Evolutionary conservation across 2,113 vertebrate species (phyloP), one percentile per base, ranked within the genome.

Genomic region (Rhynchomys soricoides): DNA sequence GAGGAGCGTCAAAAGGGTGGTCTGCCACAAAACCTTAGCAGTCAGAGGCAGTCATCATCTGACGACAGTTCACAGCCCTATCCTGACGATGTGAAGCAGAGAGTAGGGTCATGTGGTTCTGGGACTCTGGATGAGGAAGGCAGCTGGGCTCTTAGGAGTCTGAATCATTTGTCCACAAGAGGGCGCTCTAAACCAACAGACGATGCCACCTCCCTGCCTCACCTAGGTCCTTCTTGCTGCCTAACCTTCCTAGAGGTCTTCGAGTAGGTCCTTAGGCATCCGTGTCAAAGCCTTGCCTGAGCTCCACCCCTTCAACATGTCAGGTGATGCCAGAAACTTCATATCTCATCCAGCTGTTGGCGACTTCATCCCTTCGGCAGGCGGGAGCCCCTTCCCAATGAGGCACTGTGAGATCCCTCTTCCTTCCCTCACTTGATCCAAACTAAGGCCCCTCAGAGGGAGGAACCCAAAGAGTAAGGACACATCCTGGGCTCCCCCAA

Each of bases 111-210:
- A 17, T 75, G 26, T 12, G 57, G 22, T 9, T 19, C 9, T 4
- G 29, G 17, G 19, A 9, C 10, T 7, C 24, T 19, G 3, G n/a
- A 68, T 10, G 2, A 45, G 40, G 29, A 37, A 78, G 57, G 48
- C 29, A 7, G 43, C 21, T 7, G 15, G 22, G 19, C 22, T 34
- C 57, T 29, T 0, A 0, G 1, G 1, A 31, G 11, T 48, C 40
- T 77, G 66, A 85, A 48, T 16, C 55, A n/a, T 85, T 8, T 40
- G n/a, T 43, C 85, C 97, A 96, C 87, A 73, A 95, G 97, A 95
- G 92, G 95, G 97, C 40, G 57, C 95, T 37, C 93, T 86, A 93
- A 73, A 88, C 13, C 79, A 68, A 37, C 83, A 68, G 92, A 74
- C 48, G 87, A 90, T n/a, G 81, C 26, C 48, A 17, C 66, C 57